These are phyloP conservation scores for Otolemur garnettii DNA, from an alignment of 2,113 vertebrate genomes.

Conservation along the genomic window DNA sequence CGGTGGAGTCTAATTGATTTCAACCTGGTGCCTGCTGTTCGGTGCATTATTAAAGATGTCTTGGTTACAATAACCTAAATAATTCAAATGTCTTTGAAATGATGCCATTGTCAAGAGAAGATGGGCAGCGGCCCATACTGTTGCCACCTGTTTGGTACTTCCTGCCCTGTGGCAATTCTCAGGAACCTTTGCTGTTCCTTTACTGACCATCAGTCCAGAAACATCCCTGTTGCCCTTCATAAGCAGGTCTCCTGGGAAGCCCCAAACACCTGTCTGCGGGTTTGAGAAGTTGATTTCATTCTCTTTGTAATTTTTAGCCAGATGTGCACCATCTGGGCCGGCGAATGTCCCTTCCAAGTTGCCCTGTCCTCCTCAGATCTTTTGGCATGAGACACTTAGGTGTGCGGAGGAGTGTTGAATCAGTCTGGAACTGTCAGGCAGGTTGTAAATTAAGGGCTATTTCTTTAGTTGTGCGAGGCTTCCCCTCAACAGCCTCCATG, in stretches of 20 bases:
- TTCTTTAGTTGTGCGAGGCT: conserved; percentile 1
- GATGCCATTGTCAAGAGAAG: conserved; percentile 27
- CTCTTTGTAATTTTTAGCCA: conserved; percentile 67
- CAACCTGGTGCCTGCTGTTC: conserved; percentile 74
- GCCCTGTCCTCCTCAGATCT: not conserved
- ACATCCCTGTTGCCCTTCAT: not conserved
- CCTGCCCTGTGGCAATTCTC: not conserved
- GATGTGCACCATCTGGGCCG: conserved; percentile 71
- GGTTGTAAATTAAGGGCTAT: conserved; percentile 50
- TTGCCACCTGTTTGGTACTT: not conserved
- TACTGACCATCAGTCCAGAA: not conserved
- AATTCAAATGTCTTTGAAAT: conserved; percentile 77
- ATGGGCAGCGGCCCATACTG: not conserved
- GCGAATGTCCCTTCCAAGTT: not conserved
- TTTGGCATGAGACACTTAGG: conserved; percentile 1
- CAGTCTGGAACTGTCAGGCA: not conserved
- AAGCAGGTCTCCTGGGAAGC: conserved; percentile 52
- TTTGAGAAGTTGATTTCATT: conserved; percentile 66
- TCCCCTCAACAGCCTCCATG: not conserved
- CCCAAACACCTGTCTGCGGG: conserved; percentile 63
- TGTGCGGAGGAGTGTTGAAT: not conserved
- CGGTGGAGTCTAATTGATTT: conserved; percentile 80
- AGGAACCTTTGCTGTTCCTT: not conserved
- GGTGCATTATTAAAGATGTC: conserved; percentile 80
- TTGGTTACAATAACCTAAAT: conserved; percentile 80